Evolutionary conservation across 2,113 vertebrate genomes (phyloP).

Genomic region (Pomatorhinus ruficollis): DNA sequence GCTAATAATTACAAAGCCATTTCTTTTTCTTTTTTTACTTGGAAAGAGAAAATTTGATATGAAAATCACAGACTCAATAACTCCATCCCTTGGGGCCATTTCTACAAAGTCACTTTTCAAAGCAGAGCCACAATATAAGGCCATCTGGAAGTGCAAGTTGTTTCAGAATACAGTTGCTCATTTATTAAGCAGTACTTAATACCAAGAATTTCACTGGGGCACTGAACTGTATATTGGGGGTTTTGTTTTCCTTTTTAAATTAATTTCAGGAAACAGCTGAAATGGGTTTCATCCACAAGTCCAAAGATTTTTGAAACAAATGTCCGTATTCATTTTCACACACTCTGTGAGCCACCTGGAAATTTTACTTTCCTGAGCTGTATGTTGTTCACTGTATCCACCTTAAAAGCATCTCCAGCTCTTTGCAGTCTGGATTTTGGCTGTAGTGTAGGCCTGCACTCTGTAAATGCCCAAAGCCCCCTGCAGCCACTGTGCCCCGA

Average conservation of each 20-base stretch:
- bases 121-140: constrained; percentile 9
- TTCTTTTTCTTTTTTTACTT: constrained; percentile 10
- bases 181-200: background rate
- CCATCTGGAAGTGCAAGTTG: constrained; percentile 40
- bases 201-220: background rate
- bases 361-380: background rate
- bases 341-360: background rate
- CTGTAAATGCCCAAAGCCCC: background rate
- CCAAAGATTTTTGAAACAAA: background rate
- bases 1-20: constrained; percentile 38
- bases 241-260: background rate
- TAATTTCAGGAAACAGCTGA: background rate
- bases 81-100: background rate
- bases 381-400: background rate
- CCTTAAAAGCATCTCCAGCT: background rate
- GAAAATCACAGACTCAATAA: constrained; percentile 33
- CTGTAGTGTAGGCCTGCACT: background rate
- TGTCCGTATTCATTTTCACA: background rate
- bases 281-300: background rate
- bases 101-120: constrained; percentile 41
- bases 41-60: constrained; percentile 20
- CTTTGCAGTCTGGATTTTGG: background rate
- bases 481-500: fast-evolving
- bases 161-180: background rate
- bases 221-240: background rate